Evolutionary conservation across 2,888 invertebrate species (phyloP).

Genomic region (Anthophora plumipes): DNA sequence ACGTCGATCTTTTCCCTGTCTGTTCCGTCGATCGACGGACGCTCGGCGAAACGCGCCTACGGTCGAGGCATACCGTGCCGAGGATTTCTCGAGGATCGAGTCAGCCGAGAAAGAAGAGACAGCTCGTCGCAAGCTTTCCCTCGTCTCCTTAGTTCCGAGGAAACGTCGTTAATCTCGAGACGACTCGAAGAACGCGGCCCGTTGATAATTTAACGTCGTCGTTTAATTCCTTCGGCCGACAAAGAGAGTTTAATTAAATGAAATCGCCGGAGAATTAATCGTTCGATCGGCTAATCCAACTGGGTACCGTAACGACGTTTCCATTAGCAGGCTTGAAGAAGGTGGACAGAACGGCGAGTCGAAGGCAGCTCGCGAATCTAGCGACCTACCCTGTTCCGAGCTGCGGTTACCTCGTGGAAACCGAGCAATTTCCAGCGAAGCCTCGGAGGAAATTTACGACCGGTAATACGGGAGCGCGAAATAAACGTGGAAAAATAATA

Average conservation of each 20-base stretch:
- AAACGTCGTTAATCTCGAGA: constrained; percentile 39
- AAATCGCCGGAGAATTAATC: constrained; percentile 59
- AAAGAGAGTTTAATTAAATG: constrained; percentile 61
- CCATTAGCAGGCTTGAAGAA: constrained; percentile 36
- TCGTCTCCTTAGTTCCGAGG: neutral
- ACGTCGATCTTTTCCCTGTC: neutral
- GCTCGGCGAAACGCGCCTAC: no score
- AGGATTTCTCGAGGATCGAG: neutral
- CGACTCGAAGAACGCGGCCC: constrained; percentile 42
- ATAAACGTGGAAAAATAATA: constrained; percentile 80
- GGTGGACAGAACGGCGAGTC: neutral
- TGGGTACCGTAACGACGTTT: constrained; percentile 56
- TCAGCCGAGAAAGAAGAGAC: neutral
- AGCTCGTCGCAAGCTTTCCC: neutral
- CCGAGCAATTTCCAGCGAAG: constrained; percentile 20
- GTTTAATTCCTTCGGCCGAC: constrained; percentile 48
- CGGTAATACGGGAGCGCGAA: constrained; percentile 70
- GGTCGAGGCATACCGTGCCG: no score
- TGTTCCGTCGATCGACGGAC: neutral
- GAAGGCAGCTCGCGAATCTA: neutral
- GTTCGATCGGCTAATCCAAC: constrained; percentile 59
- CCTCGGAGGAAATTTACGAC: constrained; percentile 72
- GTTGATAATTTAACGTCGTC: constrained; percentile 59
- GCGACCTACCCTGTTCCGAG: constrained; percentile 7
- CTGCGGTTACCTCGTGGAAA: neutral